A percentile compares a stretch with the other conserved stretches of the same genome.
Conservation (phyloP, 92 coral and sea anemone genomes). For the Pocillopora meandrina region DNA sequence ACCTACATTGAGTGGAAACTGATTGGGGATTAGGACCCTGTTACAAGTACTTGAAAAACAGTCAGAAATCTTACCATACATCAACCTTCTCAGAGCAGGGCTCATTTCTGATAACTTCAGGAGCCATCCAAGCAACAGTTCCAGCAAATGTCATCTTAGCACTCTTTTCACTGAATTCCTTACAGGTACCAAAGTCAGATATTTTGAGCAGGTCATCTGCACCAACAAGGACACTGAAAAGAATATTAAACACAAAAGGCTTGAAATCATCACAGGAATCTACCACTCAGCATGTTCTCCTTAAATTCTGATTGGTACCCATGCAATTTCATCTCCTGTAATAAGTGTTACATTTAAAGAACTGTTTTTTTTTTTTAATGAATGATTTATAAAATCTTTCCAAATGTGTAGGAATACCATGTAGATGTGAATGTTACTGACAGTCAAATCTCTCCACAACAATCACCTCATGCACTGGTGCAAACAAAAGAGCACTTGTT, state of each 20-base stretch:
- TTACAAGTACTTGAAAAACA: background rate
- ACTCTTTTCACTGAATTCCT: constrained; percentile 87
- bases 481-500: too few relatives aligned
- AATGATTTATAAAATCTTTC: too few relatives aligned
- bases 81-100: constrained; percentile 94
- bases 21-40: too few relatives aligned
- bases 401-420: too few relatives aligned
- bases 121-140: constrained; percentile 96
- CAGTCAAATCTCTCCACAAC: too few relatives aligned
- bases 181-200: constrained; percentile 92
- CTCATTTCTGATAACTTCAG: constrained; percentile 91
- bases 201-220: constrained; percentile 82
- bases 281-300: background rate
- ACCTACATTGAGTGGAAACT: too few relatives aligned
- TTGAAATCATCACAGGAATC: background rate
- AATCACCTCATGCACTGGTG: too few relatives aligned
- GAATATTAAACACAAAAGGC: too few relatives aligned
- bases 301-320: background rate
- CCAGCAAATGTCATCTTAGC: constrained; percentile 97
- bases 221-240: constrained; percentile 74
- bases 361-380: too few relatives aligned
- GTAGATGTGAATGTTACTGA: too few relatives aligned
- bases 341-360: too few relatives aligned
- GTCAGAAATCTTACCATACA: constrained; percentile 64
- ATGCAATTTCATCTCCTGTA: too few relatives aligned